These are phyloP conservation scores for Brevimyrus niger DNA, from an alignment of 2,113 vertebrate genomes.

Conservation along the genomic window DNA sequence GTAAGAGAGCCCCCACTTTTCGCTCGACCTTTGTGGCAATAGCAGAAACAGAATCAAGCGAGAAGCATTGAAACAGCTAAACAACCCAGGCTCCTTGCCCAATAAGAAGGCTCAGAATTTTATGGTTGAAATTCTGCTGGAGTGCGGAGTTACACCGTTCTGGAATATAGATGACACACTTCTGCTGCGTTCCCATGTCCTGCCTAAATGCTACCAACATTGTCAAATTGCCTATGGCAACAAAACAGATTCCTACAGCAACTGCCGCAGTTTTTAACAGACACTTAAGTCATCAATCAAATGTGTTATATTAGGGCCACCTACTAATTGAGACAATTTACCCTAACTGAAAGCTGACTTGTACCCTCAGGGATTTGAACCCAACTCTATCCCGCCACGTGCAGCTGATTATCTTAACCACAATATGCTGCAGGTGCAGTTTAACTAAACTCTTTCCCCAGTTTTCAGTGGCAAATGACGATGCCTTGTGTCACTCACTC, in stretches of 20 bases:
- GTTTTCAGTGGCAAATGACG: not conserved
- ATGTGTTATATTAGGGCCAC: not conserved
- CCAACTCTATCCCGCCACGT: not conserved
- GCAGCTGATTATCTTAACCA: not conserved
- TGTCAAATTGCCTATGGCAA: conserved; percentile 7
- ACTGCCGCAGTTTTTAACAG: not conserved
- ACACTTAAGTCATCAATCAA: not conserved
- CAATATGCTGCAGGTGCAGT: not conserved
- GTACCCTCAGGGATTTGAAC: not conserved
- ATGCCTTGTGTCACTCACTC: not conserved
- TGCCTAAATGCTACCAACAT: conserved; percentile 34
- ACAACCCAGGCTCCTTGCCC: not conserved
- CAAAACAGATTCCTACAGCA: not conserved
- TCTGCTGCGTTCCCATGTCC: conserved; percentile 34
- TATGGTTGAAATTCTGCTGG: conserved; percentile 20
- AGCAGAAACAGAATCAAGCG: conserved; percentile 1
- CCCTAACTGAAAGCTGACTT: not conserved
- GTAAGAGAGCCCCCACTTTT: not conserved
- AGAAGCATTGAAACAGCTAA: not conserved
- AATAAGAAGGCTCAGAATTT: conserved; percentile 23
- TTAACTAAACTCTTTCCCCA: not conserved
- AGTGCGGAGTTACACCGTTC: not conserved
- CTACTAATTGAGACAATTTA: not conserved
- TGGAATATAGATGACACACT: conserved; percentile 30
- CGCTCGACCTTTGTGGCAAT: conserved; percentile 11